These are phyloP conservation scores for Spheniscus mendiculus DNA, from an alignment of 2,113 vertebrate genomes.

Conservation along the genomic window DNA sequence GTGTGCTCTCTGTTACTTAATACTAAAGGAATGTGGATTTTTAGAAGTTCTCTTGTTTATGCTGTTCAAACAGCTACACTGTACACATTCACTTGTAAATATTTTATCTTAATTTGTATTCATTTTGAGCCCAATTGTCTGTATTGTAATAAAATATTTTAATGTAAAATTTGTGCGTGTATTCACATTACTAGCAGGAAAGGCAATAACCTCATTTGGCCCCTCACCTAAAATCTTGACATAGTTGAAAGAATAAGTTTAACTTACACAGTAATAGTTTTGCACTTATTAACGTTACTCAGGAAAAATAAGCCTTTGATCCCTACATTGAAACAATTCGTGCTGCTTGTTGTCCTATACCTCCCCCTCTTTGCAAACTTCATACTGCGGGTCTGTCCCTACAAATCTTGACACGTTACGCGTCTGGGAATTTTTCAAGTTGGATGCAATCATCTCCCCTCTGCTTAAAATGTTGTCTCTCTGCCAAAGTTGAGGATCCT, in stretches of 20 bases:
- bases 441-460: not conserved
- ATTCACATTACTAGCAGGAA: not conserved
- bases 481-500: not conserved
- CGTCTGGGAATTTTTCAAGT: not conserved
- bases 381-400: not conserved
- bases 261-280: not conserved
- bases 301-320: not conserved
- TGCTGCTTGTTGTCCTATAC: not conserved
- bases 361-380: not conserved
- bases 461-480: not conserved
- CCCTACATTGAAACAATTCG: not conserved
- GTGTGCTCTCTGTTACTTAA: not conserved
- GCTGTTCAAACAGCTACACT: constrained; percentile 47
- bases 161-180: constrained; percentile 46
- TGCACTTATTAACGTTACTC: not conserved
- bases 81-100: constrained; percentile 75
- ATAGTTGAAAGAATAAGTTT: not conserved
- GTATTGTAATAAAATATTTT: constrained; percentile 83
- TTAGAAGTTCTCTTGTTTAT: constrained; percentile 40
- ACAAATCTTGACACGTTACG: too few relatives aligned
- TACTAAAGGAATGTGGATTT: constrained; percentile 37
- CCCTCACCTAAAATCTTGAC: not conserved
- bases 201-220: not conserved
- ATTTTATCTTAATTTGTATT: constrained; percentile 78
- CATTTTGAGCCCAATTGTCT: constrained; percentile 70